Evolutionary conservation across 1,140 invertebrate species (phyloP).

Genomic region (Pseudomyrmex pallidus): DNA sequence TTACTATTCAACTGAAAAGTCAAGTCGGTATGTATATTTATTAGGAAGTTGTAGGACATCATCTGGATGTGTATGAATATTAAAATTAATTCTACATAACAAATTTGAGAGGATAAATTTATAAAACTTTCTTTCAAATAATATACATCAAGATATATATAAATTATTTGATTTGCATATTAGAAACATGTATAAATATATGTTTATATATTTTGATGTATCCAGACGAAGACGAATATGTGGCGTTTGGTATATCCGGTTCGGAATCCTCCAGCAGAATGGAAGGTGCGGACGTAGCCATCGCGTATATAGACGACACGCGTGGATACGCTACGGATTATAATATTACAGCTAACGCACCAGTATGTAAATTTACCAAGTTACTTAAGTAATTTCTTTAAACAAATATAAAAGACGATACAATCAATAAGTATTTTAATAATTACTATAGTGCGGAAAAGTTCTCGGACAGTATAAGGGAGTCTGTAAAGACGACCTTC

Average conservation of each 20-base stretch:
- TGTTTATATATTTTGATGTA: not conserved
- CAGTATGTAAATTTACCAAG: conserved; percentile 85
- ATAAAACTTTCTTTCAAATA: too few species aligned
- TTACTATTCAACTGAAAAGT: conserved; percentile 95
- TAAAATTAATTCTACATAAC: too few species aligned
- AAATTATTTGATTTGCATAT: too few species aligned
- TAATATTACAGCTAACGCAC: conserved; percentile 93
- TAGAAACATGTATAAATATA: too few species aligned
- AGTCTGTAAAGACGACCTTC: conserved; percentile 92
- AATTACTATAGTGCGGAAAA: conserved; percentile 90
- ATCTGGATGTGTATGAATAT: too few species aligned
- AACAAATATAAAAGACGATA: not conserved
- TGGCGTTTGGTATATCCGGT: conserved; percentile 95
- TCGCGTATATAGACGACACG: conserved; percentile 91
- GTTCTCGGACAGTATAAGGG: conserved; percentile 93
- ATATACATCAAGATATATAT: too few species aligned
- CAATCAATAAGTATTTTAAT: conserved; percentile 7
- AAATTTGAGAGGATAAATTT: too few species aligned
- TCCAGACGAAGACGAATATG: conserved; percentile 91
- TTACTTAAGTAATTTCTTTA: not conserved
- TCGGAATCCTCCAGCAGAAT: conserved; percentile 90
- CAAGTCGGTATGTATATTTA: conserved; percentile 86
- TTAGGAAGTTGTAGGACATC: not conserved
- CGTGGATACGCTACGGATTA: conserved; percentile 92
- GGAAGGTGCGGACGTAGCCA: conserved; percentile 93